Conservation (phyloP, 1,140 invertebrate genomes). For the Sweltsa coloradensis region DNA sequence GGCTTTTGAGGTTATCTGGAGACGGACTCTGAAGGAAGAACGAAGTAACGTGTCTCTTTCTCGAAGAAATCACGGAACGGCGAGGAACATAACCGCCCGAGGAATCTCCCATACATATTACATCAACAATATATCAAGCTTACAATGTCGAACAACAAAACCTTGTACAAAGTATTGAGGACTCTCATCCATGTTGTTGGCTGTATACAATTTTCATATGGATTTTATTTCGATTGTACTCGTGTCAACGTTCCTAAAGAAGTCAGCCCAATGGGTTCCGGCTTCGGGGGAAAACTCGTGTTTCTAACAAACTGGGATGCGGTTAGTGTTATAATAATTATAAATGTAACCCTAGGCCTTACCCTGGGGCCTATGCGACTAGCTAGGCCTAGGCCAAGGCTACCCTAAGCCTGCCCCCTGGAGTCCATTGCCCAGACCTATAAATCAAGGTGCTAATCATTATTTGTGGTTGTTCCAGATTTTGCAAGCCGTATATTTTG, state of each 20-base stretch:
- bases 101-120: background rate
- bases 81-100: too few species aligned
- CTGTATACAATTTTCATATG: slow-evolving; percentile 52
- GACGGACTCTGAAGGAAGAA: too few species aligned
- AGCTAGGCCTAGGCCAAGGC: too few species aligned
- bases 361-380: too few species aligned
- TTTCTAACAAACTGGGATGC: slow-evolving; percentile 76
- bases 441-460: too few species aligned
- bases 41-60: too few species aligned
- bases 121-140: background rate
- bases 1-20: too few species aligned
- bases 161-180: slow-evolving; percentile 23
- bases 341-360: too few species aligned
- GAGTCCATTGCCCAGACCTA: too few species aligned
- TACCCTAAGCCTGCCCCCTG: too few species aligned
- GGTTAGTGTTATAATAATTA: slow-evolving; percentile 47
- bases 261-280: slow-evolving; percentile 28
- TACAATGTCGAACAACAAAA: background rate
- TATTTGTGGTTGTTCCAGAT: too few species aligned
- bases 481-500: slow-evolving; percentile 60
- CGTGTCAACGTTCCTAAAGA: slow-evolving; percentile 48
- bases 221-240: slow-evolving; percentile 58
- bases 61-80: too few species aligned
- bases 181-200: slow-evolving; percentile 48
- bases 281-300: slow-evolving; percentile 68